Percentiles rank a stretch among this genome's conserved stretches.
These are phyloP conservation scores for Elgaria multicarinata DNA, from an alignment of 2,113 vertebrate species.

Conservation along the genomic window DNA sequence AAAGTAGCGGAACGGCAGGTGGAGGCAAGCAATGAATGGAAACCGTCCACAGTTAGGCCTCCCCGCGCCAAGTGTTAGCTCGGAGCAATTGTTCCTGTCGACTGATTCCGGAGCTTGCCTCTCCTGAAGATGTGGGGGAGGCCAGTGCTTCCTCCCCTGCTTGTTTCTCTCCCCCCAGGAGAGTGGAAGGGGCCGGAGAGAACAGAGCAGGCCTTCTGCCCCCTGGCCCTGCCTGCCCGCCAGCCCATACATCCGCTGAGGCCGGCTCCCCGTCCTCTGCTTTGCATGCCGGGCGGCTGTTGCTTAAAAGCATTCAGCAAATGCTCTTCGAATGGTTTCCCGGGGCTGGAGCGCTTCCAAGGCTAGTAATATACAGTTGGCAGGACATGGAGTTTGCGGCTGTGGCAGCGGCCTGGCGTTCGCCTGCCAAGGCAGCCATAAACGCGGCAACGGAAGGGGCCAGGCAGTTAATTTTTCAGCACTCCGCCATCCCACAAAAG, in stretches of 20 bases:
- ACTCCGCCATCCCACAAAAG: conserved; percentile 40
- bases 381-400: conserved; percentile 63
- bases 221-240: conserved; percentile 1
- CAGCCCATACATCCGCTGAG: conserved; percentile 11
- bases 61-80: background rate
- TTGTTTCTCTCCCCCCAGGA: background rate
- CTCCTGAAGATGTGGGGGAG: background rate
- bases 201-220: conserved; percentile 22
- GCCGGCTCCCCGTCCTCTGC: conserved; percentile 27
- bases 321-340: conserved; percentile 63
- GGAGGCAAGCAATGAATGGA: conserved; percentile 18
- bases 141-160: background rate
- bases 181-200: background rate
- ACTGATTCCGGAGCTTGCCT: background rate
- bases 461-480: conserved; percentile 57
- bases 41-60: conserved; percentile 1
- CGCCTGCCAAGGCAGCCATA: conserved; percentile 67
- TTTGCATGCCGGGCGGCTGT: conserved; percentile 56
- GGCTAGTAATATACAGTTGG: conserved; percentile 72
- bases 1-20: background rate
- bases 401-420: conserved; percentile 62
- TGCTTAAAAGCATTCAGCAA: conserved; percentile 63
- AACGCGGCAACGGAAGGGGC: conserved; percentile 51
- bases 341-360: conserved; percentile 61
- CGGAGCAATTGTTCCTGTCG: background rate